Percentiles rank a stretch among this genome's conserved stretches.
These are phyloP conservation scores for Embiotoca jacksoni DNA, from an alignment of 2,113 vertebrate genomes.

Conservation along the genomic window DNA sequence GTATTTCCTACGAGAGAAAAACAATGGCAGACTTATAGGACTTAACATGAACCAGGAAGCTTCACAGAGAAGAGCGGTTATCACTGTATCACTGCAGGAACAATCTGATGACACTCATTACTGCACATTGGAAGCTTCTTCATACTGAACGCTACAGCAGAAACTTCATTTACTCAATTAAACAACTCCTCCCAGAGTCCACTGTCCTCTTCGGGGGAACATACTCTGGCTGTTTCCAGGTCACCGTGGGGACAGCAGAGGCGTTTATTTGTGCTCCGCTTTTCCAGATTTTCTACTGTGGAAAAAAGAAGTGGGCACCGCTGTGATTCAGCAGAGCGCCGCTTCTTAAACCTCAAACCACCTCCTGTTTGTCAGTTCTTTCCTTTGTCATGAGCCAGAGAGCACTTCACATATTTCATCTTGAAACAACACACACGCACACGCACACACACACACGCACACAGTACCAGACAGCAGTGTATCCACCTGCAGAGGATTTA, in stretches of 20 bases:
- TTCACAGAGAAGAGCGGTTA: slow-evolving; percentile 40
- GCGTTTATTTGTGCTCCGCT: background rate
- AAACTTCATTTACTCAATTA: too few relatives aligned
- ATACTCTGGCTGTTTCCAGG: slow-evolving; percentile 14
- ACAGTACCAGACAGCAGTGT: background rate
- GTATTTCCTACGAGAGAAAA: slow-evolving; percentile 30
- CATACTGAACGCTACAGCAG: too few relatives aligned
- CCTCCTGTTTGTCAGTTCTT: slow-evolving; percentile 67
- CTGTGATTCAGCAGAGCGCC: slow-evolving; percentile 70
- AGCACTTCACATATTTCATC: slow-evolving; percentile 34
- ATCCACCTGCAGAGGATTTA: slow-evolving; percentile 14
- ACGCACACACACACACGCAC: background rate
- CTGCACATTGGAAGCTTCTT: background rate
- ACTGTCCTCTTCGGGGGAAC: too few relatives aligned
- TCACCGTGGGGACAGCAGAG: background rate
- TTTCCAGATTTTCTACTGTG: slow-evolving; percentile 30
- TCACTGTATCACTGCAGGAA: slow-evolving; percentile 20
- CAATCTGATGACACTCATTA: slow-evolving; percentile 5
- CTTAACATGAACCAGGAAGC: background rate
- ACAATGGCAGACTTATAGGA: slow-evolving; percentile 43
- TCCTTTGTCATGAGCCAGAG: slow-evolving; percentile 34
- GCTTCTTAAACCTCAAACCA: slow-evolving; percentile 68
- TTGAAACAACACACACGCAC: slow-evolving; percentile 16
- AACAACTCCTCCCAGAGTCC: too few relatives aligned
- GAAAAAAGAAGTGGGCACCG: slow-evolving; percentile 19